Base-by-base conservation (phyloP, 2,888 invertebrate genomes). In the Seira musarum region DNA sequence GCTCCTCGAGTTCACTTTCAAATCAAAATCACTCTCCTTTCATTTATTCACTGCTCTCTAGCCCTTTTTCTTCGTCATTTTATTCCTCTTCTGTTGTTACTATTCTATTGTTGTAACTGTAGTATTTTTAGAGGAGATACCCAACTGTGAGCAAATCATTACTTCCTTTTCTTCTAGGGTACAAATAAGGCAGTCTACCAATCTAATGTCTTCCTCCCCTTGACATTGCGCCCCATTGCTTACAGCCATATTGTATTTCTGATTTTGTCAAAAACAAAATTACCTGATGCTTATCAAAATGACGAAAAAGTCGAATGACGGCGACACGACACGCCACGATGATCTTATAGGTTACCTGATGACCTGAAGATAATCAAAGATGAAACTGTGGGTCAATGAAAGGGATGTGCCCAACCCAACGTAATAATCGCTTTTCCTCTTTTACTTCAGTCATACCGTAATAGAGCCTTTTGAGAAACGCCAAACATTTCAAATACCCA, bases 361-460 rank as follows among this genome's bases (percentile, higher is more conserved):
- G 79, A 79, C 73, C 79, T 73, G 30, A n/a, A 25, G 63, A n/a
- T n/a, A n/a, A n/a, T n/a, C n/a, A n/a, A n/a, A n/a, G n/a, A n/a
- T n/a, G 66, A 71, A 78, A 73, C 73, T 66, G 24, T 67, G 61
- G 79, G 79, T 79, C 79, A 79, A 79, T 67, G 73, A 79, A 79
- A 79, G 79, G 79, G 73, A 79, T 68, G 79, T 73, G 63, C 78
- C 70, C 66, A 66, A n/a, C 17, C 40, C 61, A 67, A n/a, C 19
- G 30, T 25, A 19, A 46, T 72, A 53, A n/a, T 40, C 17, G 8
- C 46, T 66, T 10, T 60, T 60, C 60, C 17, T 60, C 60, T 22
- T 19, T 21, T 66, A 15, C 53, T 30, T 53, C 15, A 17, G 24
- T 17, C n/a, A n/a, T n/a, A n/a, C n/a, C n/a, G n/a, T n/a, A n/a